A percentile compares a stretch with the other conserved stretches of the same genome.
Evolutionary conservation across 2,797 vertebrate species (phyloP).

Genomic region (Ciconia nigra): DNA sequence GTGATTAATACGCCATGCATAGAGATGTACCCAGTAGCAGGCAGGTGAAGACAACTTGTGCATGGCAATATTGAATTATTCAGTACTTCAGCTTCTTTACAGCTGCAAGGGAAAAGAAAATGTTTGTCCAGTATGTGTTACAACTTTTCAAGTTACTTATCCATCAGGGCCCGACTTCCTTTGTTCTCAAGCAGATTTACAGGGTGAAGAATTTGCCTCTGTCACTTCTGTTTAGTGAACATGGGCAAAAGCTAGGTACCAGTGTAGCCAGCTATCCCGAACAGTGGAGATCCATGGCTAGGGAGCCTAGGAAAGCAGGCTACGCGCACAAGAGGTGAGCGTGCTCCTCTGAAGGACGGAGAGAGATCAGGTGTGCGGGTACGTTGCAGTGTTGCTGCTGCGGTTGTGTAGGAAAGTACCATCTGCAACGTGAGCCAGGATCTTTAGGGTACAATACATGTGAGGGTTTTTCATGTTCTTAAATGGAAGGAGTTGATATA

Average conservation of each 20-base stretch:
- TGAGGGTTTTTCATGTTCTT: neutral
- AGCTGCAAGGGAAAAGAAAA: neutral
- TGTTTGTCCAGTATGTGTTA: neutral
- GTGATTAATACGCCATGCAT: neutral
- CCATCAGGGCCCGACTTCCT: neutral
- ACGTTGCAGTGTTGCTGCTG: neutral
- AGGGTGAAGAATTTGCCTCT: neutral
- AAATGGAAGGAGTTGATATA: neutral
- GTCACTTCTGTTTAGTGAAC: neutral
- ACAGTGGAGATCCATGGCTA: neutral
- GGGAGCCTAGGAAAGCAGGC: neutral
- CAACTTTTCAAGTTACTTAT: neutral
- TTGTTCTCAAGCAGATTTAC: neutral
- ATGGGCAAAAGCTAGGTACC: neutral
- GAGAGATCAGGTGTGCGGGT: neutral
- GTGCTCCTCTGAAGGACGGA: neutral
- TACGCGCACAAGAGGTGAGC: rapidly evolving
- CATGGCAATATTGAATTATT: conserved; percentile 37
- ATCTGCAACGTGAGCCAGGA: rapidly evolving
- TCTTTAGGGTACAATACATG: neutral
- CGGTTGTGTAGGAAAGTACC: neutral
- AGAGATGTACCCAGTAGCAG: conserved; percentile 12
- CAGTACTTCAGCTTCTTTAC: conserved; percentile 1
- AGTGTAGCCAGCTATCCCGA: neutral
- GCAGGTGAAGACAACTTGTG: neutral